Conservation (phyloP, 30 jellyfish, hydroid and myxozoan species). For the Hydractinia symbiolongicarpus region DNA sequence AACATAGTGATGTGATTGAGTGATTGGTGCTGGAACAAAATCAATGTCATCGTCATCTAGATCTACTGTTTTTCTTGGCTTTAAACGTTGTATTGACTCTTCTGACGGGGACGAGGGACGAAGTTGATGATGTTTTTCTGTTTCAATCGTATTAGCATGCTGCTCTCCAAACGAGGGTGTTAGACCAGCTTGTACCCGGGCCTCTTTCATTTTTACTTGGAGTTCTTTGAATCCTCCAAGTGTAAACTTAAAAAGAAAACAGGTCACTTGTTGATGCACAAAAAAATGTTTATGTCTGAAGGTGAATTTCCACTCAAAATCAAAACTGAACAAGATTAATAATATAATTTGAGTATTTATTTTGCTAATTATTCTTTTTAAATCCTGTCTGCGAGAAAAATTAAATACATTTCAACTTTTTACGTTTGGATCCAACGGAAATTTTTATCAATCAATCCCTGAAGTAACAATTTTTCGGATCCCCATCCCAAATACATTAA, state of each 20-base stretch:
- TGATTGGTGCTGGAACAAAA: slow-evolving; percentile 47
- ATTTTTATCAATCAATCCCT: too few species aligned
- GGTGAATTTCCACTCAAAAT: neutral
- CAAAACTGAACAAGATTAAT: neutral
- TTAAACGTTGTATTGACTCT: slow-evolving; percentile 36
- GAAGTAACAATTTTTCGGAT: too few species aligned
- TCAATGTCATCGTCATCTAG: slow-evolving; percentile 52
- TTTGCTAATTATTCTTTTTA: neutral
- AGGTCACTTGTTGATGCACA: neutral
- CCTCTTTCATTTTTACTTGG: slow-evolving; percentile 44
- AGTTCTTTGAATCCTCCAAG: slow-evolving; percentile 92
- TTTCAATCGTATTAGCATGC: slow-evolving; percentile 36
- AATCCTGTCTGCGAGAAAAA: too few species aligned
- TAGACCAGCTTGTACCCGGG: slow-evolving; percentile 72
- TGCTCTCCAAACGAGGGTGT: slow-evolving; percentile 88
- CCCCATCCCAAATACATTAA: too few species aligned
- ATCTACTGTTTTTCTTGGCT: slow-evolving; percentile 47
- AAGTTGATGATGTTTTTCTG: slow-evolving; percentile 56
- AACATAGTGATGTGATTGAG: slow-evolving; percentile 58
- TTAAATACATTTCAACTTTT: too few species aligned
- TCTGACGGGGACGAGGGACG: slow-evolving; percentile 89
- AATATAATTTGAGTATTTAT: neutral
- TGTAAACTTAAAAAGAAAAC: slow-evolving; percentile 52
- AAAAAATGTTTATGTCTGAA: neutral
- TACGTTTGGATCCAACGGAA: too few species aligned